phyloP scores from a whole-genome alignment of 1,140 invertebrate genomes.

The Phymorhynchus buccinoides region DNA sequence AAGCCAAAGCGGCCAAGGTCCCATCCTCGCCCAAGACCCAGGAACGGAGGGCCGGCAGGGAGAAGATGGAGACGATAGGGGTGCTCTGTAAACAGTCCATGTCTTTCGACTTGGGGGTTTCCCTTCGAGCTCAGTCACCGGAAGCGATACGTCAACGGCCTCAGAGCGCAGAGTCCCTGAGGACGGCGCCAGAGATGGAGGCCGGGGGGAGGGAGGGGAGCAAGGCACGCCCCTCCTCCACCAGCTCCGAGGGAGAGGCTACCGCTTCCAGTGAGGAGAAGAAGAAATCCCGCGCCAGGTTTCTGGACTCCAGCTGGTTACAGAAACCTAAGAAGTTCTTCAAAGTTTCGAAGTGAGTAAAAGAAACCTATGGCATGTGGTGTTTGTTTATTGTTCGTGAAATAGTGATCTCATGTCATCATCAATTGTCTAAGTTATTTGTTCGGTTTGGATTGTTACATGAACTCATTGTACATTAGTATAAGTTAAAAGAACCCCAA shows the following conservation, averaged over 20 bases:
- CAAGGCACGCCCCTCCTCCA: conserved; percentile 48
- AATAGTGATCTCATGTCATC: too few relatives aligned
- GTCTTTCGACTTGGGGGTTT: conserved; percentile 67
- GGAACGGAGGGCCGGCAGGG: conserved; percentile 49
- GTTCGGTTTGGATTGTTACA: too few relatives aligned
- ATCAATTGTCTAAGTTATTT: too few relatives aligned
- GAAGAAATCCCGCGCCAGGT: conserved; percentile 59
- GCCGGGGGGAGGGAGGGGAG: conserved; percentile 41
- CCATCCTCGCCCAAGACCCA: conserved; percentile 43
- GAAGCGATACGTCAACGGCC: conserved; percentile 23
- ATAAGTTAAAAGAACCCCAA: too few relatives aligned
- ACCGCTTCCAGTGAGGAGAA: conserved; percentile 54
- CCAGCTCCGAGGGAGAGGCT: conserved; percentile 59
- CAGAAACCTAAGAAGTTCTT: conserved; percentile 69
- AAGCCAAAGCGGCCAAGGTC: conserved; percentile 11
- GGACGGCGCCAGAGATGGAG: conserved; percentile 18
- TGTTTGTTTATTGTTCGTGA: too few relatives aligned
- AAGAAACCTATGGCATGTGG: too few relatives aligned
- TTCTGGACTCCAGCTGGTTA: conserved; percentile 65
- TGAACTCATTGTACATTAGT: too few relatives aligned
- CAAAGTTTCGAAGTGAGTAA: conserved; percentile 72
- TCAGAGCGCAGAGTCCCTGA: conserved; percentile 11
- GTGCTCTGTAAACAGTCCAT: conserved; percentile 68
- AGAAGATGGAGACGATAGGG: conserved; percentile 66
- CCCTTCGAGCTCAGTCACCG: conserved; percentile 48